Percentiles rank a stretch among this genome's conserved stretches.
phyloP scores from a whole-genome alignment of 2,797 vertebrate species.

The Alca torda region DNA sequence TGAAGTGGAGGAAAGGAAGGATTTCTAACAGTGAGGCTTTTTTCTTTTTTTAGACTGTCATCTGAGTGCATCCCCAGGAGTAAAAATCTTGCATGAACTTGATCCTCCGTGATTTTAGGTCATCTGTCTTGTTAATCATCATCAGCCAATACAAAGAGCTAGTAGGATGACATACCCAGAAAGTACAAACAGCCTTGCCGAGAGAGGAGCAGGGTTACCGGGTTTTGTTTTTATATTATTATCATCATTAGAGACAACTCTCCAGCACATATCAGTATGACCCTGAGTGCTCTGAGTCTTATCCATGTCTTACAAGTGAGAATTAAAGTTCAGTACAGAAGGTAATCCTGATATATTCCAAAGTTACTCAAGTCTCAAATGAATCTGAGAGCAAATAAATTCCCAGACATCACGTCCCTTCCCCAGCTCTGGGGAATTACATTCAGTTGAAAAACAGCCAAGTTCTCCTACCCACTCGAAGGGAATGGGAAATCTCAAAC shows the following conservation, averaged over 20 bases:
- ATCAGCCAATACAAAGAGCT: background rate
- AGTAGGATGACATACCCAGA: background rate
- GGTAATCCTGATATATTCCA: background rate
- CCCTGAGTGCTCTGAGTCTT: background rate
- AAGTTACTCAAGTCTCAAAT: background rate
- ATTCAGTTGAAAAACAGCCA: constrained; percentile 42
- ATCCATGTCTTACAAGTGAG: background rate
- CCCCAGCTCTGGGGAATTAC: constrained; percentile 28
- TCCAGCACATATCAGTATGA: background rate
- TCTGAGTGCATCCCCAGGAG: background rate
- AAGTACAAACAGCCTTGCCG: background rate
- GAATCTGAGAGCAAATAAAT: constrained; percentile 12
- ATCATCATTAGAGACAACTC: background rate
- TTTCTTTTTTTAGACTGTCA: background rate
- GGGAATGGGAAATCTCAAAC: constrained; percentile 40
- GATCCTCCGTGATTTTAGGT: background rate
- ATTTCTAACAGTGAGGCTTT: background rate
- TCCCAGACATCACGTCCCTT: background rate
- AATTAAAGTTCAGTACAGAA: background rate
- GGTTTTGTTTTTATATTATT: background rate
- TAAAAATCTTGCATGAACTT: background rate
- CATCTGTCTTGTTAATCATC: background rate
- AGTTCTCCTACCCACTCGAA: constrained; percentile 31
- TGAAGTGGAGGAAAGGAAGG: background rate
- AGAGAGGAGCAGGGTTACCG: background rate